Evolutionary conservation across 2,888 invertebrate genomes (phyloP), one percentile per base, ranked within the genome.

Genomic region (Acleris cristana): DNA sequence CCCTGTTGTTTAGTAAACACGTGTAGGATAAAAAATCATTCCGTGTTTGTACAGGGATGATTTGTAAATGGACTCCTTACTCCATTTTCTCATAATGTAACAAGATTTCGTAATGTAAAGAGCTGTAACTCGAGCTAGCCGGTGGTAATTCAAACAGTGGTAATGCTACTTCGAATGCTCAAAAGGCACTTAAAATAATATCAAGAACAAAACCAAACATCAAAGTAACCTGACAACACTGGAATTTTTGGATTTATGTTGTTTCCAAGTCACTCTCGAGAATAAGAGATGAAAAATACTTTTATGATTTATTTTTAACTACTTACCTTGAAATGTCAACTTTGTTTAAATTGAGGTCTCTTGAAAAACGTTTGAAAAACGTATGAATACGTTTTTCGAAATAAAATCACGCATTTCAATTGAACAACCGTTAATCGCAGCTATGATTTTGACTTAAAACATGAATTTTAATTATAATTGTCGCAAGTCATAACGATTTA

Each of bases 221-320:
- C 80, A 84, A 84, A 83, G 82, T 73, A 69, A 73, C 73, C 75
- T 69, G 69, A 57, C 72, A 74, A 73, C 73, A 72, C 70, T 67
- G 69, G 68, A 76, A 82, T 84, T 84, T 84, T 84, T 82, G 78
- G 82, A 84, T 66, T 70, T 68, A 63, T 67, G 69, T 78, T 78
- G 76, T 77, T 76, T 78, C 74, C 76, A 75, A 74, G 74, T 69
- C 75, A n/a, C n/a, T 76, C 75, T 72, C 65, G 72, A 75, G 75
- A 71, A 56, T 64, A 61, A 71, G 73, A 73, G 75, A 79, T 79
- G 77, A 81, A 78, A 79, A 78, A 74, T 72, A 73, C 74, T 72
- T 78, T 79, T 76, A 74, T 79, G 74, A 73, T 45, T 64, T 57
- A 55, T 70, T 69, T 70, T 60, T 70, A 65, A 53, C 73, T 75